Evolutionary conservation across 2,888 invertebrate species (phyloP), one percentile per base, ranked within the genome.

Genomic region (Venusia cambrica): DNA sequence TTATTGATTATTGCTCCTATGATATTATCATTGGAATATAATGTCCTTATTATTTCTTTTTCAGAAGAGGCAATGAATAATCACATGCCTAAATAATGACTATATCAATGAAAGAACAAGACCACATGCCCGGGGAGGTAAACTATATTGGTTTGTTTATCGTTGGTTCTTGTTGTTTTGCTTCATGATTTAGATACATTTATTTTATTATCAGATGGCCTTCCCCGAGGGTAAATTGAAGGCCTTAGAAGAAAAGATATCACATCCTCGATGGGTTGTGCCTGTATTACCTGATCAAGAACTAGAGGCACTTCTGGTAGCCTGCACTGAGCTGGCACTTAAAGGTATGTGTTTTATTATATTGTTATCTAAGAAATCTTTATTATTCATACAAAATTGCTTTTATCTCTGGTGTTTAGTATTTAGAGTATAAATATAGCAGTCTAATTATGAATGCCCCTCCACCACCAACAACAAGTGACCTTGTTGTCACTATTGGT

Each of bases 271-370:
- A 62, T 98, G 98, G 98, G 97, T 98, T 45, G 98, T 98, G 29
- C 98, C 98, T 15, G 98, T 98, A 30, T 85, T 98, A 63, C 97
- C 98, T 5, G 97, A 97, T 62, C 97, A 98, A 84, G 98, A 98
- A 80, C 85, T 98, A 58, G 97, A 98, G 85, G 92, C 95, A 62
- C 90, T 98, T 51, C 88, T 98, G 46, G 93, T 95, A 80, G 95
- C 96, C 54, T 92, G 97, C 50, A 96, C 96, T 56, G 94, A 95
- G 58, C 88, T 98, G 48, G 95, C 96, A 63, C 90, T 90, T 70
- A 93, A 92, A 88, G 96, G 51, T 50, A 13, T 25, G 33, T 15
- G 3, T 21, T 20, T 9, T 8, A 6, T 96, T 93, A 73, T 57
- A 65, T 35, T 7, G 9, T 4, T 7, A 11, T 26, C 6, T 10